Conservation (phyloP, 1,140 invertebrate genomes). For the Telenomus remus region DNA sequence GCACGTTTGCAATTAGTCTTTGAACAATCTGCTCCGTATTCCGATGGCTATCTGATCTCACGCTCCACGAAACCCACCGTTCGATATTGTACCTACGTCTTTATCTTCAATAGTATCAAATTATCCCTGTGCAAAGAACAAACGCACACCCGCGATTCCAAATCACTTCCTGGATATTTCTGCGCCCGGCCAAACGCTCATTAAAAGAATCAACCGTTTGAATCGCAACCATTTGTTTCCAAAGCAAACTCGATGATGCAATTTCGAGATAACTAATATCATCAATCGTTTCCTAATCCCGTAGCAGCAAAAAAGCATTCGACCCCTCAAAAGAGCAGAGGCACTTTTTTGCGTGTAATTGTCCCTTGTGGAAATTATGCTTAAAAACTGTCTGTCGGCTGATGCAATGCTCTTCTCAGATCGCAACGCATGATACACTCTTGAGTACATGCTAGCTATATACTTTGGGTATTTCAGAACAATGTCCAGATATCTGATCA, state of each 20-base stretch:
- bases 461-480: slow-evolving; percentile 33
- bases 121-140: slow-evolving; percentile 64
- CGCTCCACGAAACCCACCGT: slow-evolving; percentile 38
- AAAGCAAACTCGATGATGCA: slow-evolving; percentile 8
- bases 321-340: neutral
- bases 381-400: slow-evolving; percentile 11
- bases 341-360: slow-evolving; percentile 6
- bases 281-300: slow-evolving; percentile 29
- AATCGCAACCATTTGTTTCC: slow-evolving; percentile 35
- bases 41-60: slow-evolving; percentile 63
- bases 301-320: slow-evolving; percentile 3
- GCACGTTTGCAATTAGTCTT: slow-evolving; percentile 66
- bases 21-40: slow-evolving; percentile 65
- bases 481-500: slow-evolving; percentile 60
- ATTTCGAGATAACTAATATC: slow-evolving; percentile 22
- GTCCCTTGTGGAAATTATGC: slow-evolving; percentile 10
- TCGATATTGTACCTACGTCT: slow-evolving; percentile 63
- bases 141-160: slow-evolving; percentile 56
- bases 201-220: slow-evolving; percentile 12
- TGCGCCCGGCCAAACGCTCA: slow-evolving; percentile 5
- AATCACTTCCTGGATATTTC: slow-evolving; percentile 57
- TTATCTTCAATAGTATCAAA: slow-evolving; percentile 70
- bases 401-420: slow-evolving; percentile 35
- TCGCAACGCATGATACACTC: slow-evolving; percentile 41
- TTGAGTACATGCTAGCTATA: slow-evolving; percentile 17